A percentile compares a stretch with the other conserved stretches of the same genome.
Conservation (phyloP, 2,888 invertebrate species). For the Lacanobia wlatinum region DNA sequence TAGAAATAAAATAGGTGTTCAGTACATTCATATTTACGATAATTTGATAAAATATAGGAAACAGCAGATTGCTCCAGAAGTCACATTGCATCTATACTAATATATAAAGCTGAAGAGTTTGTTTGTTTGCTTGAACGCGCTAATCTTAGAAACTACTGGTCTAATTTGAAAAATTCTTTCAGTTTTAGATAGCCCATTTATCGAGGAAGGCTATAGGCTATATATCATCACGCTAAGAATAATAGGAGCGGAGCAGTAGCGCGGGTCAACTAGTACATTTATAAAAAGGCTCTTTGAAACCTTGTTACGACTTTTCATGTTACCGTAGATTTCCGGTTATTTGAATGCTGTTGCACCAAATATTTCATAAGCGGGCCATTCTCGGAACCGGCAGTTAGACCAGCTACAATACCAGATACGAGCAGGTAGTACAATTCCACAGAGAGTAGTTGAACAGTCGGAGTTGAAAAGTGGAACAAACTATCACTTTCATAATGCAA, state of each 20-base stretch:
- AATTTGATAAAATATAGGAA: not conserved
- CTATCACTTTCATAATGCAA: constrained; percentile 27
- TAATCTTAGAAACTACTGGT: too few relatives aligned
- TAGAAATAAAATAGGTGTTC: not conserved
- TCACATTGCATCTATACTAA: too few relatives aligned
- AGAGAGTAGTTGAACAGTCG: constrained; percentile 13
- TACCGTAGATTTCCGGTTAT: not conserved
- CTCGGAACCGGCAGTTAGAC: not conserved
- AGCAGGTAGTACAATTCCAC: constrained; percentile 3
- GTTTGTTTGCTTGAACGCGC: too few relatives aligned
- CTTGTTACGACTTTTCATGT: not conserved
- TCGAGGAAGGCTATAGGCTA: too few relatives aligned
- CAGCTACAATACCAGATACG: constrained; percentile 7
- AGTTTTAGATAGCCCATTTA: too few relatives aligned
- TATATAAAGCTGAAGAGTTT: too few relatives aligned
- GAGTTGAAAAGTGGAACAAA: constrained; percentile 48
- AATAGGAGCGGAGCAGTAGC: too few relatives aligned
- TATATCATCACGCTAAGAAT: too few relatives aligned
- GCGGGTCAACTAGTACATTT: too few relatives aligned
- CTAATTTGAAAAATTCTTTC: too few relatives aligned
- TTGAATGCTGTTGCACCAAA: not conserved
- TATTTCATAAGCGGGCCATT: not conserved
- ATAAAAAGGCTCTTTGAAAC: not conserved
- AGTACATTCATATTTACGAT: not conserved
- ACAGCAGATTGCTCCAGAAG: not conserved